phyloP scores from a whole-genome alignment of 2,113 vertebrate genomes.

The Leucosticte australis region DNA sequence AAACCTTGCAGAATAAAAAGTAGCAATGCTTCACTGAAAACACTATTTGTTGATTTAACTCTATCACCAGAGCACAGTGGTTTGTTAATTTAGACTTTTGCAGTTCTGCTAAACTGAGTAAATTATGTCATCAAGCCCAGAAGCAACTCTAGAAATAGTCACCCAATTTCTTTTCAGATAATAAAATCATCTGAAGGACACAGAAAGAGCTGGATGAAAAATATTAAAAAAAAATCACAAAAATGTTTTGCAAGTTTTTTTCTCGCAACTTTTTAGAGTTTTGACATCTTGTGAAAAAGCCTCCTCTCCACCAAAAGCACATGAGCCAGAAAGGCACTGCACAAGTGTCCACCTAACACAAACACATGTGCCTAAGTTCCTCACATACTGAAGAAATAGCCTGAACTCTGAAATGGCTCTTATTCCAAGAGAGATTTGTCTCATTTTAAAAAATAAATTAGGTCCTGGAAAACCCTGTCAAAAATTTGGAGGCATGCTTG shows the following conservation, averaged over 20 bases:
- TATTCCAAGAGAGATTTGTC: not conserved
- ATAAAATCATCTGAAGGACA: not conserved
- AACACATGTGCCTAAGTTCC: rapidly evolving
- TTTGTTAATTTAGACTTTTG: conserved; percentile 26
- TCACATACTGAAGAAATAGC: not conserved
- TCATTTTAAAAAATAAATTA: not conserved
- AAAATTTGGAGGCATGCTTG: not conserved
- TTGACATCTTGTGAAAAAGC: not conserved
- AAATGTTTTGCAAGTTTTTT: not conserved
- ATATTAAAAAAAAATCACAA: not conserved
- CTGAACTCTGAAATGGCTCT: not conserved
- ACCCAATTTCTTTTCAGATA: not conserved
- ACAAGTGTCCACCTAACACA: not conserved
- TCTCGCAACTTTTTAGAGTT: not conserved
- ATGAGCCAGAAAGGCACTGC: not conserved
- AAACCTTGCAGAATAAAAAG: not conserved
- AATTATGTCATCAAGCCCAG: conserved; percentile 10
- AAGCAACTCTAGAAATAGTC: conserved; percentile 7
- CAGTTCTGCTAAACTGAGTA: conserved; percentile 29
- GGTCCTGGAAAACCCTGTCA: not conserved
- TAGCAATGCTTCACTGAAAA: not conserved
- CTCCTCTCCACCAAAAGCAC: not conserved
- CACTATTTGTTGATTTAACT: not conserved
- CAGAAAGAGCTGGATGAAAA: not conserved
- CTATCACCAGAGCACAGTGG: not conserved